A percentile compares a stretch with the other conserved stretches of the same genome.
Evolutionary conservation across 2,797 vertebrate genomes (phyloP).

Genomic region (Tolypeutes matacus): DNA sequence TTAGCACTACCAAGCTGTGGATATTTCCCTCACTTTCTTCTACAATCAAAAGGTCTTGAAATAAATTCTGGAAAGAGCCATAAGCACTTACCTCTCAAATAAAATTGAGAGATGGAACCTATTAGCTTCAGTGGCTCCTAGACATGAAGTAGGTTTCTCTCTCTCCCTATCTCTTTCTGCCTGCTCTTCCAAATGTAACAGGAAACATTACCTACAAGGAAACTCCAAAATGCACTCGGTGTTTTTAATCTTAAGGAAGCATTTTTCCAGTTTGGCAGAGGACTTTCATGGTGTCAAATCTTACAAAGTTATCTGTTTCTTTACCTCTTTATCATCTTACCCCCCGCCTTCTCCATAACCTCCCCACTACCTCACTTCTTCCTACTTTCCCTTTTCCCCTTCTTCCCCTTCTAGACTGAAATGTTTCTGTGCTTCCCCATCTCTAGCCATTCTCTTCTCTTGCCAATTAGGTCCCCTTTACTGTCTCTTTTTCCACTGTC

Average conservation of each 20-base stretch:
- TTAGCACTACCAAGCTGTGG: background rate
- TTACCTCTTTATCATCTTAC: background rate
- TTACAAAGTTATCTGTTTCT: background rate
- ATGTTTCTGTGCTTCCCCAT: background rate
- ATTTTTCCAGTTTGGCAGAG: background rate
- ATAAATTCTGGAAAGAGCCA: constrained; percentile 28
- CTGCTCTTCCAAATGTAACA: background rate
- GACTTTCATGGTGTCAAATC: background rate
- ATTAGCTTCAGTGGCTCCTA: background rate
- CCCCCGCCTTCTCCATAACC: background rate
- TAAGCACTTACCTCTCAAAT: background rate
- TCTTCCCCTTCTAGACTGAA: background rate
- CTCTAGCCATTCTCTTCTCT: background rate
- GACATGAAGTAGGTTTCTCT: background rate
- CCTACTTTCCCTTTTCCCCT: background rate
- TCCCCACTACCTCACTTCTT: background rate
- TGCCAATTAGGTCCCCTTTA: background rate
- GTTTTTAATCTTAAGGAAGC: background rate
- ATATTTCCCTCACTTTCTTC: background rate
- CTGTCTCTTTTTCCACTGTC: background rate
- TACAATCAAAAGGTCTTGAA: background rate
- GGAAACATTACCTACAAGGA: background rate
- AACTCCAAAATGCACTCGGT: background rate
- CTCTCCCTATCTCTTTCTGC: background rate
- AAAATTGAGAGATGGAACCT: background rate